Base-by-base conservation (phyloP, 2,113 vertebrate species). In the Proteles cristata region DNA sequence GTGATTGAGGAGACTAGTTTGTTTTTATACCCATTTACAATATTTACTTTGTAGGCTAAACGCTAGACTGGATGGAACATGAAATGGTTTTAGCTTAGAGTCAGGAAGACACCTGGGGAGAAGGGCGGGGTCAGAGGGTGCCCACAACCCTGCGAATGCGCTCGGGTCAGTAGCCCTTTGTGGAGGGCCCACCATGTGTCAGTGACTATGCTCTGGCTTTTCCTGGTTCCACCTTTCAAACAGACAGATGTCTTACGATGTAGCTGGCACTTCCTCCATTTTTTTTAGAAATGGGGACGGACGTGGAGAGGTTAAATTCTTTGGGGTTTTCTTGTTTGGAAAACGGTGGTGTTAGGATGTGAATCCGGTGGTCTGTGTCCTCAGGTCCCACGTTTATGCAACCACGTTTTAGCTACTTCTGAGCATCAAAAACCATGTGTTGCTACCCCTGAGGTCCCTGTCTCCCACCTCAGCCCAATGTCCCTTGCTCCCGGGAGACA, bases 121-220 rank as follows among this genome's bases (percentile, higher is more conserved):
- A 25, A n/a, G 0, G 48, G 14, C 2, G 55, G 7, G 4, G 14
- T 6, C 28, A 11, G 45, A 74, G 31, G 66, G 31, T 26, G 6
- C 6, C 39, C 21, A 28, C 66, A 16, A 7, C 10, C 23, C 15
- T 1, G 25, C 0, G 5, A 1, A 0, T 61, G 12, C 1, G 9
- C 14, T 12, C 1, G 0, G 86, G 45, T 11, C 31, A 16, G 1
- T 12, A 3, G 6, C 1, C 50, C 17, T 39, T 26, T 0, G 48
- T 7, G 0, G 3, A 48, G 58, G 0, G 26, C 1, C 26, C 11
- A 0, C 61, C 4, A 0, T 0, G 33, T 25, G 48, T 33, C 26
- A 19, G 0, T 2, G 11, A 31, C 43, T 28, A 2, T 68, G 73
- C 11, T 9, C 0, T 5, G 7, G 55, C 4, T 6, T 80, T 76